Conservation (phyloP, 1,140 invertebrate genomes). For the Lucilia sericata region DNA sequence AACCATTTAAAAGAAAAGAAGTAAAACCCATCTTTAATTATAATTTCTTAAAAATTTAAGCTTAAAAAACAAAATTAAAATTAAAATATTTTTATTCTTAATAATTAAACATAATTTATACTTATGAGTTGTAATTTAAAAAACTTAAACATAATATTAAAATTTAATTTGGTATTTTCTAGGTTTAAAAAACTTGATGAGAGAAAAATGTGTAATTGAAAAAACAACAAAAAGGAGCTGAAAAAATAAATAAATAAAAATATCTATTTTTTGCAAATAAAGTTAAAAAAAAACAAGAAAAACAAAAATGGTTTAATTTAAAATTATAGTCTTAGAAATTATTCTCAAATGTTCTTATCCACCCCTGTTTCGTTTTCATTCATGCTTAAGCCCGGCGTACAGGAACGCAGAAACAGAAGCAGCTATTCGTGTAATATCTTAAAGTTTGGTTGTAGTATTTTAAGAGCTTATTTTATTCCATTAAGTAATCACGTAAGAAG, state of each 20-base stretch:
- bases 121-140: neutral
- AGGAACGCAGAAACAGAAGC: neutral
- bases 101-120: neutral
- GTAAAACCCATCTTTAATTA: neutral
- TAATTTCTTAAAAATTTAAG: neutral
- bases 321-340: too few relatives aligned
- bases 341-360: too few relatives aligned
- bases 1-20: neutral
- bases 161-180: conserved; percentile 16
- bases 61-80: too few relatives aligned
- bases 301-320: neutral
- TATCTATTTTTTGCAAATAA: neutral
- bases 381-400: neutral
- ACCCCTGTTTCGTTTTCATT: too few relatives aligned
- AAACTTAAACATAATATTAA: neutral
- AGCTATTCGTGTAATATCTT: too few relatives aligned
- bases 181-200: neutral
- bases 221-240: neutral
- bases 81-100: neutral
- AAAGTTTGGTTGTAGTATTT: too few relatives aligned
- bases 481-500: too few relatives aligned
- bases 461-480: too few relatives aligned
- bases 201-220: neutral
- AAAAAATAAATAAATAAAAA: neutral
- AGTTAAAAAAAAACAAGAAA: neutral